Evolutionary conservation across 2,888 invertebrate species (phyloP), one percentile per base, ranked within the genome.

Genomic region (Nemotelus pantherinus): DNA sequence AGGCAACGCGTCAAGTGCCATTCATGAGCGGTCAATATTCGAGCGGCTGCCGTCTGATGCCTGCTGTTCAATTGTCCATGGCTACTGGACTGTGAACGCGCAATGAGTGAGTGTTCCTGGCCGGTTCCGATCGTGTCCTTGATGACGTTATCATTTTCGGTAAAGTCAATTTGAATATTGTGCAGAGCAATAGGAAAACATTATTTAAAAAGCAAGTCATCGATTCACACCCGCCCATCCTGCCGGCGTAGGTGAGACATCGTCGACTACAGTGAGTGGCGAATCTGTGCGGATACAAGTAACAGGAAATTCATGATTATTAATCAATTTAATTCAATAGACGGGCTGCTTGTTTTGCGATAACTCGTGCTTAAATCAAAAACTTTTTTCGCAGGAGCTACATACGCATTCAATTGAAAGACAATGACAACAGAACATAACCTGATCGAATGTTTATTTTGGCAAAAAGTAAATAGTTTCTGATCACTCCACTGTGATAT

Each of bases 1-100:
- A 74, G 47, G 72, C 60, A 72, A 72, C 72, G 63, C 74, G 48
- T 74, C 74, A 74, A 74, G 74, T 74, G 63, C 58, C 72, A 58
- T 72, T 72, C 60, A 63, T 39, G 63, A 9, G 25, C 47, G 44
- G 68, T 68, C 71, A 71, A 71, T 48, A 71, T n/a, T 50, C 55
- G 43, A 57, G 10, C 25, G 3, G 48, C 57, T 41, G 44, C 60
- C 6, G 2, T 10, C 10, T n/a, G 6, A 48, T 41, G 41, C 25
- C 39, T 45, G 6, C 7, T 39, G 41, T 72, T 47, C 58, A 45
- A 48, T 74, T 74, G 48, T 74, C 25, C 60, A 44, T 43, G 74
- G 4, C 48, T 48, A 44, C 50, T 74, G 74, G 10, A 6, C 74
- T 48, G 74, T 74, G 74, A 74, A 60, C 53, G 70, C 55, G 9